These are phyloP conservation scores for Campylomormyrus numenius DNA, from an alignment of 2,113 vertebrate species.

Conservation along the genomic window DNA sequence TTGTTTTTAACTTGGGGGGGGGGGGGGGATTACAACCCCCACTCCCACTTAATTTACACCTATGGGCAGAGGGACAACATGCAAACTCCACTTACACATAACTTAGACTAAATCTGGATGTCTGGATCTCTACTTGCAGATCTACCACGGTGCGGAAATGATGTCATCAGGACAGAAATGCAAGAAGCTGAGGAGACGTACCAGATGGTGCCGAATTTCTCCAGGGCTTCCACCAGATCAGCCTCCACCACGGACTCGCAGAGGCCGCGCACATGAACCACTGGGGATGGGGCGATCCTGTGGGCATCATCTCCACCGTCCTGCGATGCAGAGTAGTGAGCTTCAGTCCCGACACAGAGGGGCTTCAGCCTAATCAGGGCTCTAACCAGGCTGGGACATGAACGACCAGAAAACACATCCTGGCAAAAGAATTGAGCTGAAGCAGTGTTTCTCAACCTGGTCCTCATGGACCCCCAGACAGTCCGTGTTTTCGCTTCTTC, in stretches of 20 bases:
- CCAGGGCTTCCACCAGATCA: conserved; percentile 87
- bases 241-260: conserved; percentile 94
- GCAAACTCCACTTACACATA: neutral
- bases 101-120: neutral
- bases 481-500: neutral
- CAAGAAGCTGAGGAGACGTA: conserved; percentile 41
- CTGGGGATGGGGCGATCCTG: conserved; percentile 86
- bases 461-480: neutral
- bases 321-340: conserved; percentile 32
- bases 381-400: neutral
- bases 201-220: conserved; percentile 94
- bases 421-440: neutral
- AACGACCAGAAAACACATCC: neutral
- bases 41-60: neutral
- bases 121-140: neutral
- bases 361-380: neutral
- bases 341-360: neutral
- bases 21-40: too few species aligned
- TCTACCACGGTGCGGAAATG: neutral
- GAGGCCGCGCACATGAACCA: conserved; percentile 90
- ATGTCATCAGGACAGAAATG: neutral
- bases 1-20: too few species aligned
- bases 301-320: conserved; percentile 61
- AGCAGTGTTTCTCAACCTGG: neutral
- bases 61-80: neutral